A percentile compares a stretch with the other conserved stretches of the same genome.
phyloP scores from a whole-genome alignment of 2,797 vertebrate species.

The Brotogeris chrysoptera region DNA sequence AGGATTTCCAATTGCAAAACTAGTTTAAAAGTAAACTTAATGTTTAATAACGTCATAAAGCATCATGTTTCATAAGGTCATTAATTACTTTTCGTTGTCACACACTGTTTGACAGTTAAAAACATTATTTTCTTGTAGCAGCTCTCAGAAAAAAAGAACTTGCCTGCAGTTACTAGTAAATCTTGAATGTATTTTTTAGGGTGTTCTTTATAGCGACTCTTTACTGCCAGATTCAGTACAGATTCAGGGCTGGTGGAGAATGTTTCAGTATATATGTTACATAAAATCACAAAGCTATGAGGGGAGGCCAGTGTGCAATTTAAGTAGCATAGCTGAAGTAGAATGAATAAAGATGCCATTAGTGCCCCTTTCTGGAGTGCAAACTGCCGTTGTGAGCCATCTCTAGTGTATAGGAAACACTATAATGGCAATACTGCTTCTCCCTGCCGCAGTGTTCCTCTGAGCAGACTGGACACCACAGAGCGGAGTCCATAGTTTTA shows the following conservation, averaged over 20 bases:
- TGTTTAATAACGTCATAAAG: background rate
- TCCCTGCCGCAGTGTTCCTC: accelerated
- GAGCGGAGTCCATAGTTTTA: background rate
- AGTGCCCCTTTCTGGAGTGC: background rate
- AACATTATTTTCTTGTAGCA: background rate
- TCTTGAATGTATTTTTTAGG: background rate
- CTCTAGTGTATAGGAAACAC: background rate
- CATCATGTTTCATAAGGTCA: background rate
- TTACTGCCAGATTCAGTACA: background rate
- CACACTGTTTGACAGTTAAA: background rate
- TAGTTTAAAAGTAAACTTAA: background rate
- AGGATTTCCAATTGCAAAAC: background rate
- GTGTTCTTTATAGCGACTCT: background rate
- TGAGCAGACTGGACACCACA: background rate
- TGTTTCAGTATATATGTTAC: background rate
- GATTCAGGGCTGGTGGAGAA: background rate
- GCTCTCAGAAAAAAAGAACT: background rate
- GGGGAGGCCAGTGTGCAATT: background rate
- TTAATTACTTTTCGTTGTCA: constrained; percentile 14
- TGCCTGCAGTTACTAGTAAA: background rate
- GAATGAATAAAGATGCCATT: background rate
- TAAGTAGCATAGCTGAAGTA: background rate
- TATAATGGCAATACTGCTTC: accelerated
- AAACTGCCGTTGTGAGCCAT: background rate
- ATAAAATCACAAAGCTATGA: background rate